Evolutionary conservation across 1,140 invertebrate species (phyloP), one percentile per base, ranked within the genome.

Genomic region (Musca domestica): DNA sequence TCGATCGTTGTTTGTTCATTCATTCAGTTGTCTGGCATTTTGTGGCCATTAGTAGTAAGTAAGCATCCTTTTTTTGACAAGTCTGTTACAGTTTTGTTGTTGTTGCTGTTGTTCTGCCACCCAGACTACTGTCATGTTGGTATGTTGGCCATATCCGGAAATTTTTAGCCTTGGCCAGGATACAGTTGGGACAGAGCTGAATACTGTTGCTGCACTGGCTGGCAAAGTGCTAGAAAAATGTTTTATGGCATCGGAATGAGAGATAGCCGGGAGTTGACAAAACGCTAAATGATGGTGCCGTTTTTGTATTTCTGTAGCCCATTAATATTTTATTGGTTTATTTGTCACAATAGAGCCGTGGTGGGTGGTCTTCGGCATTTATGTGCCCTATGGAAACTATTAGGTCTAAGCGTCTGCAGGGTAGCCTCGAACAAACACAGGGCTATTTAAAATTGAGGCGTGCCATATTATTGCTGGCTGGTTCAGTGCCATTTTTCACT

Each of bases 51-150:
- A 41, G 34, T 10, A 41, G 34, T 61, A 61, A 61, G 56, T 30
- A 61, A 61, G 56, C 56, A 61, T 61, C 56, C 56, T 61, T 61
- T 61, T 61, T 41, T 41, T 61, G 56, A 61, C 56, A 64, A 64
- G 47, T 64, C 47, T 48, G 20, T 9, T 27, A 22, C 17, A 19
- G 9, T 3, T 30, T 34, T n/a, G n/a, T 34, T 14, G 3, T 20
- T 27, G 20, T 41, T 41, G 10, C 12, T 41, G n/a, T 41, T 41
- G 34, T 41, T 41, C 9, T 30, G 27, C 27, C 27, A 51, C 17
- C 47, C 47, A n/a, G 15, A 6, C 17, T 51, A 51, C 48, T 51
- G 3, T 30, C 27, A 30, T 30, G 56, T 61, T 41, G 17, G 22
- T 14, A 56, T 56, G 27, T 61, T 61, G 56, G 56, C 7, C 56